phyloP scores from a whole-genome alignment of 2,113 vertebrate species.

The Dissostichus mawsoni region DNA sequence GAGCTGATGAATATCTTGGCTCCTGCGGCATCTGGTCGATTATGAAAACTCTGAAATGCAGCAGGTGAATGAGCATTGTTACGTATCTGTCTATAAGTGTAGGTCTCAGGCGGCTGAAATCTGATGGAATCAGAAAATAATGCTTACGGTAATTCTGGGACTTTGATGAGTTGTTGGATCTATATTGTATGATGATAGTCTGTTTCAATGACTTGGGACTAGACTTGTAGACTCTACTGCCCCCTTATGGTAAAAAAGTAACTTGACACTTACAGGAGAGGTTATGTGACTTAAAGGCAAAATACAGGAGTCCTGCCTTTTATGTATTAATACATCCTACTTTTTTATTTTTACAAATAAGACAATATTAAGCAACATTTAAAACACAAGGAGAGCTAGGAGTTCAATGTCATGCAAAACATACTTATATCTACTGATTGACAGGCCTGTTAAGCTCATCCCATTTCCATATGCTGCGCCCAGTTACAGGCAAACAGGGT shows the following conservation, averaged over 20 bases:
- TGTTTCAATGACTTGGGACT: neutral
- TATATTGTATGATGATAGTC: constrained; percentile 11
- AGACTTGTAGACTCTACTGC: constrained; percentile 55
- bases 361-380: too few species aligned
- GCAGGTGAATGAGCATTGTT: constrained; percentile 4
- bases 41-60: constrained; percentile 4
- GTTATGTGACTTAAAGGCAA: neutral
- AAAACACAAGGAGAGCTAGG: too few species aligned
- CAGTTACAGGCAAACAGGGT: constrained; percentile 5
- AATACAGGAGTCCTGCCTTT: neutral
- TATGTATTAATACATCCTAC: neutral
- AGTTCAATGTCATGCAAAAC: neutral
- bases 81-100: neutral
- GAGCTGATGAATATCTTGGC: constrained; percentile 3
- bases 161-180: constrained; percentile 41
- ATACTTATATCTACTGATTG: neutral
- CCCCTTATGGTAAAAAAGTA: constrained; percentile 63
- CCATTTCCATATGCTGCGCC: neutral
- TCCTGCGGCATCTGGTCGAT: neutral
- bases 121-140: constrained; percentile 5
- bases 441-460: neutral
- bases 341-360: too few species aligned
- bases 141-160: neutral
- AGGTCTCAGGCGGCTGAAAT: constrained; percentile 16
- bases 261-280: neutral